Evolutionary conservation across 2,888 invertebrate genomes (phyloP).

Genomic region (Cosmia trapezina): DNA sequence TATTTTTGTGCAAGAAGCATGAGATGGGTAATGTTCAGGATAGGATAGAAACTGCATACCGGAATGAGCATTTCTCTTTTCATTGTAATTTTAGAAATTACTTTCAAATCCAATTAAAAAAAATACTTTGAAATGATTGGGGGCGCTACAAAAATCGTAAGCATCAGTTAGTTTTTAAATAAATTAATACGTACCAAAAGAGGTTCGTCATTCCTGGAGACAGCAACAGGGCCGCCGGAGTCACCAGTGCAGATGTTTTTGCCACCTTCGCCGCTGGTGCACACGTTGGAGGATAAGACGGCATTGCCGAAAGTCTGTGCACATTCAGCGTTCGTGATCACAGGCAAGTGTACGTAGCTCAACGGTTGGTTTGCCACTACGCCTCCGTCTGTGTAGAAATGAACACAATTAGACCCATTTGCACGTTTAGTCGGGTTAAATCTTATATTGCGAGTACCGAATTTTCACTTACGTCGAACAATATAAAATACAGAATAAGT

Average conservation of each 20-base stretch:
- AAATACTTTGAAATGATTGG: not conserved
- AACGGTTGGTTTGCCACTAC: slow-evolving; percentile 7
- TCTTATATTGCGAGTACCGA: no score
- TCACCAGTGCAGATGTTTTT: slow-evolving; percentile 75
- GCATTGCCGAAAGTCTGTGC: slow-evolving; percentile 23
- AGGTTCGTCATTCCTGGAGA: slow-evolving; percentile 21
- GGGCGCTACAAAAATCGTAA: not conserved
- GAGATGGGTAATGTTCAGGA: not conserved
- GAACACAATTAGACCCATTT: slow-evolving; percentile 1
- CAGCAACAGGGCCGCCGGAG: slow-evolving; percentile 79
- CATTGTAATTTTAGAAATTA: not conserved
- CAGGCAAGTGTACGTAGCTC: slow-evolving; percentile 45
- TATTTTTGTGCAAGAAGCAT: not conserved
- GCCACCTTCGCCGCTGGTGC: slow-evolving; percentile 71
- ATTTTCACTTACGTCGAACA: no score
- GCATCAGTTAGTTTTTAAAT: no score
- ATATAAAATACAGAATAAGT: no score
- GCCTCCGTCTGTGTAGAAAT: slow-evolving; percentile 1
- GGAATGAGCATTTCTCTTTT: not conserved
- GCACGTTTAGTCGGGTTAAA: no score
- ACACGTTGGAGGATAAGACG: slow-evolving; percentile 73
- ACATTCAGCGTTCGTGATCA: slow-evolving; percentile 72
- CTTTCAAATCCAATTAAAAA: not conserved
- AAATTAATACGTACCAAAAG: slow-evolving; percentile 23
- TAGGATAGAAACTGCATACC: not conserved